Percentiles rank a stretch among this genome's conserved stretches.
Evolutionary conservation across 2,888 invertebrate species (phyloP).

Genomic region (Disparrhopalites patrizii): DNA sequence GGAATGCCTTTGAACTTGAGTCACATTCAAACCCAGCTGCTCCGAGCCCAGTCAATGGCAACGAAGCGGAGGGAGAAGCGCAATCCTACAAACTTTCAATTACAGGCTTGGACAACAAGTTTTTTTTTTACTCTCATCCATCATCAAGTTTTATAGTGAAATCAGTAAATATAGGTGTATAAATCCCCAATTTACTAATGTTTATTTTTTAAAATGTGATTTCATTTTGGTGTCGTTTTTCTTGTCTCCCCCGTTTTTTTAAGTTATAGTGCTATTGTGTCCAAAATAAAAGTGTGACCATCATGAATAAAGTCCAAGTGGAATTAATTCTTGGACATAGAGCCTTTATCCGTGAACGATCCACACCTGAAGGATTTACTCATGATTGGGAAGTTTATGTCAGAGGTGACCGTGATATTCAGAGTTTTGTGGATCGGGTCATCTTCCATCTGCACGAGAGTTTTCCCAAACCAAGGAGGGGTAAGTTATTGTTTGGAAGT

Average conservation of each 20-base stretch:
- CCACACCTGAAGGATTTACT: conserved; percentile 85
- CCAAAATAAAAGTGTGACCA: too few relatives aligned
- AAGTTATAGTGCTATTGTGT: too few relatives aligned
- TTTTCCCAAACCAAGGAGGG: conserved; percentile 85
- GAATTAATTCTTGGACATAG: conserved; percentile 64
- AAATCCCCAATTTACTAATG: background rate
- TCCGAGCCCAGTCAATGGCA: too few relatives aligned
- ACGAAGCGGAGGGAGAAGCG: too few relatives aligned
- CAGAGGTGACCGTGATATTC: conserved; percentile 81
- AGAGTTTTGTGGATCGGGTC: conserved; percentile 83
- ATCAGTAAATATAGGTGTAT: background rate
- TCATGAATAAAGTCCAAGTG: conserved; percentile 42
- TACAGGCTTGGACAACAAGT: too few relatives aligned
- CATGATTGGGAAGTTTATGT: conserved; percentile 98
- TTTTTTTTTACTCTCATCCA: too few relatives aligned
- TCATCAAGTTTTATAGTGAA: background rate
- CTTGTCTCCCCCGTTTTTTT: background rate
- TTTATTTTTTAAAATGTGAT: background rate
- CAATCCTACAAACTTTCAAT: too few relatives aligned
- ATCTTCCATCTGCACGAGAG: conserved; percentile 87
- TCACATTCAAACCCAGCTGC: too few relatives aligned
- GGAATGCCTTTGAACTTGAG: too few relatives aligned
- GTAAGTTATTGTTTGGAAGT: too few relatives aligned
- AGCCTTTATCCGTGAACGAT: conserved; percentile 73
- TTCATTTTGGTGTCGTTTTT: background rate